Conservation (phyloP, 2,113 vertebrate species). For the Eclectus roratus region DNA sequence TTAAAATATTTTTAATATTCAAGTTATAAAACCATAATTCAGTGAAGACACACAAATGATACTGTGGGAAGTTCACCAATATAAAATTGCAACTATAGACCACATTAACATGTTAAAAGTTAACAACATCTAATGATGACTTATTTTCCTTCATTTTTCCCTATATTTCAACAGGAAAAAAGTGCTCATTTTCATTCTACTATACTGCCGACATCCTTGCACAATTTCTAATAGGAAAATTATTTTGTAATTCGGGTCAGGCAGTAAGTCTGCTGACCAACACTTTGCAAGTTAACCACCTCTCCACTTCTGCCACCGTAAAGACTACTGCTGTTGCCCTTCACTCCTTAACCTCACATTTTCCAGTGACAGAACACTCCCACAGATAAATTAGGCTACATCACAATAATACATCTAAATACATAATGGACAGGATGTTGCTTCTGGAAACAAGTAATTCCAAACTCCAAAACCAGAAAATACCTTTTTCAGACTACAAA, state of each 20-base stretch:
- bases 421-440: background rate
- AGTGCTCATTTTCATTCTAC: background rate
- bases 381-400: background rate
- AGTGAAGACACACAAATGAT: background rate
- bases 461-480: background rate
- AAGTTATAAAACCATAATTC: background rate
- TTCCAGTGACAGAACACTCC: background rate
- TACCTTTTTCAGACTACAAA: background rate
- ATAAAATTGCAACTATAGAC: background rate
- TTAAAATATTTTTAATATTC: slow-evolving; percentile 5
- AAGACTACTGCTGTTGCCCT: background rate
- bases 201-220: background rate
- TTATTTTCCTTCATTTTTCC: background rate
- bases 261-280: background rate
- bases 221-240: background rate
- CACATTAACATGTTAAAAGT: background rate
- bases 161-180: background rate
- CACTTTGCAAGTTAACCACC: rapidly evolving
- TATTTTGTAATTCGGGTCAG: background rate
- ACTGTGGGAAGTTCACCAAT: background rate
- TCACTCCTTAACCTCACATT: background rate
- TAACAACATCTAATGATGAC: background rate
- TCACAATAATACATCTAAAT: background rate
- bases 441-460: background rate
- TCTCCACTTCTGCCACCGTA: background rate